Base-by-base conservation (phyloP, 2,797 vertebrate species). In the Spinus pinus region DNA sequence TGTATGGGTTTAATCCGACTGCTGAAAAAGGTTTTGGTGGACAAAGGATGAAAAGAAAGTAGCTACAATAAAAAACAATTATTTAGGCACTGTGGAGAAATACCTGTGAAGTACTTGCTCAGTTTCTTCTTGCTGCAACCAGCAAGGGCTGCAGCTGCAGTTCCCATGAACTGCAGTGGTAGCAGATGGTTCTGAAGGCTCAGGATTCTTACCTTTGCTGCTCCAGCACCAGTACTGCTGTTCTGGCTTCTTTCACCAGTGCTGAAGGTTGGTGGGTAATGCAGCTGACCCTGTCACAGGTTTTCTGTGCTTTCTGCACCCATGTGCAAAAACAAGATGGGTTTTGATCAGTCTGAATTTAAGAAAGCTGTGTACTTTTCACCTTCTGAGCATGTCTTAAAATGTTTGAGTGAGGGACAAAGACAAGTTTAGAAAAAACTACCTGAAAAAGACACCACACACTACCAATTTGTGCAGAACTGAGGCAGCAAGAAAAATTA, bases 21-120 rank as follows among this genome's bases (percentile, higher is more conserved):
- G 64, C 47, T 79, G 42, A 88, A 86, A 60, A 77, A 81, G 10
- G 50, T 79, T 83, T 74, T 65, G 46, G 24, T 86, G 58, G 42
- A 70, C 23, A 53, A 70, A 86, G 30, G 30, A 46, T 66, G 30
- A 72, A 67, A 47, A 89, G 10, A 81, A 82, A n/a, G 30, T 42
- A 88, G 65, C 57, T 67, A 47, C 42, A 96, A 67, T 93, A 95
- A 96, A 92, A 74, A 24, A 0, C 27, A 49, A 5, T 35, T 71
- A 39, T 65, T 70, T 10, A 81, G 90, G 57, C 30, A n/a, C 25
- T 16, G 8, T 78, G 50, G 41, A 67, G 56, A 85, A 85, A 66
- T 39, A 58, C 20, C 62, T 28, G 23, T 28, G 7, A 70, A 42
- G 23, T 77, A 62, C 14, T 80, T 44, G 20, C 30, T 79, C 50